Conservation (phyloP, 2,888 invertebrate species). For the Anthophora plumipes region DNA sequence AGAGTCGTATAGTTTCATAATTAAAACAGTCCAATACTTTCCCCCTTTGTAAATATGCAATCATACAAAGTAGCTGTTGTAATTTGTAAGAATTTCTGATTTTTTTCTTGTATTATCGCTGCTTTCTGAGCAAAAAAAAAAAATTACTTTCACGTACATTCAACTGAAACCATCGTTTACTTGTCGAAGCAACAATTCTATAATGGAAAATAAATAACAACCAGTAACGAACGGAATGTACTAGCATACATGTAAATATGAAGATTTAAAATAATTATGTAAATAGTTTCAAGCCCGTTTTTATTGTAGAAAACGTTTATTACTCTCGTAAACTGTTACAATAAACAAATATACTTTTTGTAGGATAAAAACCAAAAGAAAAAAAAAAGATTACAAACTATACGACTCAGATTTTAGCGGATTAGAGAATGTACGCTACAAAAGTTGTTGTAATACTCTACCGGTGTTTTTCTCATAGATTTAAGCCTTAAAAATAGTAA, state of each 20-base stretch:
- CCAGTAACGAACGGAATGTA: not conserved
- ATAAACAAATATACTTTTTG: slow-evolving; percentile 10
- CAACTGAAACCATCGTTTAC: not conserved
- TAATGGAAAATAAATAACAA: not conserved
- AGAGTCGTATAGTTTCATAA: slow-evolving; percentile 51
- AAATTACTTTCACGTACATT: not conserved
- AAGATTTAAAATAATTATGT: slow-evolving; percentile 29
- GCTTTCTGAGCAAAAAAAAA: not conserved
- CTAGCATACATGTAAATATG: not conserved
- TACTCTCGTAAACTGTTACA: slow-evolving; percentile 2
- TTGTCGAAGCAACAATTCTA: not conserved
- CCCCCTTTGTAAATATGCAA: not conserved
- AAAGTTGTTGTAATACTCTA: slow-evolving; percentile 46
- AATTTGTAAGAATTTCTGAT: not conserved
- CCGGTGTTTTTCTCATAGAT: slow-evolving; percentile 62
- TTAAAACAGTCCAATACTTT: slow-evolving; percentile 5
- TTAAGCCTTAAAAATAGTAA: slow-evolving; percentile 28
- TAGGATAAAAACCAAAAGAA: not conserved
- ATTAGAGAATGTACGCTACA: slow-evolving; percentile 41
- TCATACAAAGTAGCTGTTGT: not conserved
- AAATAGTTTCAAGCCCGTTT: slow-evolving; percentile 19
- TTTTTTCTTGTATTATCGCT: not conserved
- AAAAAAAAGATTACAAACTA: slow-evolving; percentile 38
- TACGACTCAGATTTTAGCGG: slow-evolving; percentile 48
- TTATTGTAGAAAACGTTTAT: slow-evolving; percentile 9